phyloP scores from a whole-genome alignment of 2,113 vertebrate genomes.

The Rhinichthys klamathensis region DNA sequence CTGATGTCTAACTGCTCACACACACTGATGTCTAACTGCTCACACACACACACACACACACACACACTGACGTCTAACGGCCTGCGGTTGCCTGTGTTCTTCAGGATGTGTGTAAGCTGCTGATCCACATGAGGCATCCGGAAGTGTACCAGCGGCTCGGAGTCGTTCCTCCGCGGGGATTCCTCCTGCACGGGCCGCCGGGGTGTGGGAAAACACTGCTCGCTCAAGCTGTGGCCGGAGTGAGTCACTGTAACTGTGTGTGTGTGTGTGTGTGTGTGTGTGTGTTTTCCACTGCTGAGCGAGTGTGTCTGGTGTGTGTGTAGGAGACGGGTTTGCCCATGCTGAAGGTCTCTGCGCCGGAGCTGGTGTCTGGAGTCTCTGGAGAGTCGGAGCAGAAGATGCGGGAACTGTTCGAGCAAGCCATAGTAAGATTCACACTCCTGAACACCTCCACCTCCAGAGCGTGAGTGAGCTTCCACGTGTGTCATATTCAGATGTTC shows the following conservation, averaged over 20 bases:
- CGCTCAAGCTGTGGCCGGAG: constrained; percentile 94
- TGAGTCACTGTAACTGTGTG: constrained; percentile 66
- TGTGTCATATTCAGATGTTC: too few relatives aligned
- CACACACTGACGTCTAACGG: too few relatives aligned
- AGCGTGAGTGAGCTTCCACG: too few relatives aligned
- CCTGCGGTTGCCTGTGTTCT: background rate
- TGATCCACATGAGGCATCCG: constrained; percentile 90
- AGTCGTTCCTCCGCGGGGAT: constrained; percentile 87
- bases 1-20: too few relatives aligned
- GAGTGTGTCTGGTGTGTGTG: too few relatives aligned
- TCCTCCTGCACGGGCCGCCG: constrained; percentile 93
- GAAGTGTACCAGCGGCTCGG: constrained; percentile 92
- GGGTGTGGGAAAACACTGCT: constrained; percentile 96
- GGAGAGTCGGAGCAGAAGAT: constrained; percentile 98
- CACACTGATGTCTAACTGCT: too few relatives aligned
- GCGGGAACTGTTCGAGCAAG: constrained; percentile 89
- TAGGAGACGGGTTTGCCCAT: constrained; percentile 90
- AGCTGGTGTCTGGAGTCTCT: constrained; percentile 94
- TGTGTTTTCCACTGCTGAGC: too few relatives aligned
- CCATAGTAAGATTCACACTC: constrained; percentile 79
- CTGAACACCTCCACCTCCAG: background rate
- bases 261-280: too few relatives aligned
- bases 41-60: too few relatives aligned
- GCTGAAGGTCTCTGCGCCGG: constrained; percentile 94
- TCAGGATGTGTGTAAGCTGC: constrained; percentile 93